Percentiles rank a stretch among this genome's conserved stretches.
phyloP scores from a whole-genome alignment of 1,140 invertebrate genomes.

The Bradysia coprophila region DNA sequence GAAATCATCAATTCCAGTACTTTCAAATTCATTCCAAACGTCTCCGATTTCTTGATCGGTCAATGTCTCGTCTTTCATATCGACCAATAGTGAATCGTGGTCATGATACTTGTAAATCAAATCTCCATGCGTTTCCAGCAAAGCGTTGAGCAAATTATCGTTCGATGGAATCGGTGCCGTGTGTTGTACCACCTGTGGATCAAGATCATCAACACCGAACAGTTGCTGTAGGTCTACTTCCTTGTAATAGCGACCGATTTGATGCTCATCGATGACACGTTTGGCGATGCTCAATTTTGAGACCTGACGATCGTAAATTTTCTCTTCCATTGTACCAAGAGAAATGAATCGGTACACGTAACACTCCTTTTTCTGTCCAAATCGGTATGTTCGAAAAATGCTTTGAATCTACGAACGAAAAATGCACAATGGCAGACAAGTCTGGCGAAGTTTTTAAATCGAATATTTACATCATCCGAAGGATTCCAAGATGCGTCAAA shows the following conservation, averaged over 20 bases:
- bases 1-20: no score
- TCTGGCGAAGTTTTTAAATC: not conserved
- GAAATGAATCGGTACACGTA: constrained; percentile 92
- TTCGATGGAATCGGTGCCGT: constrained; percentile 47
- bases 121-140: constrained; percentile 51
- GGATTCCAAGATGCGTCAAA: constrained; percentile 99
- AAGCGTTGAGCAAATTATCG: constrained; percentile 70
- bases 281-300: constrained; percentile 86
- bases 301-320: constrained; percentile 92
- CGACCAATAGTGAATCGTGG: constrained; percentile 86
- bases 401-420: constrained; percentile 57
- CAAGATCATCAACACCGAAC: constrained; percentile 47
- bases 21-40: constrained; percentile 84
- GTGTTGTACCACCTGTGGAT: constrained; percentile 25
- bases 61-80: constrained; percentile 76
- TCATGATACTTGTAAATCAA: constrained; percentile 66
- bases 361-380: constrained; percentile 81
- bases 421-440: not conserved
- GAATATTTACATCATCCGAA: constrained; percentile 48
- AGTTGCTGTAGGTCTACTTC: constrained; percentile 72
- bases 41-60: constrained; percentile 80
- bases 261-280: constrained; percentile 91
- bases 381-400: constrained; percentile 81
- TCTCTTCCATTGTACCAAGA: constrained; percentile 92
- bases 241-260: constrained; percentile 90